These are phyloP conservation scores for Andrena chrysosceles DNA, from an alignment of 2,888 invertebrate species.

Conservation along the genomic window DNA sequence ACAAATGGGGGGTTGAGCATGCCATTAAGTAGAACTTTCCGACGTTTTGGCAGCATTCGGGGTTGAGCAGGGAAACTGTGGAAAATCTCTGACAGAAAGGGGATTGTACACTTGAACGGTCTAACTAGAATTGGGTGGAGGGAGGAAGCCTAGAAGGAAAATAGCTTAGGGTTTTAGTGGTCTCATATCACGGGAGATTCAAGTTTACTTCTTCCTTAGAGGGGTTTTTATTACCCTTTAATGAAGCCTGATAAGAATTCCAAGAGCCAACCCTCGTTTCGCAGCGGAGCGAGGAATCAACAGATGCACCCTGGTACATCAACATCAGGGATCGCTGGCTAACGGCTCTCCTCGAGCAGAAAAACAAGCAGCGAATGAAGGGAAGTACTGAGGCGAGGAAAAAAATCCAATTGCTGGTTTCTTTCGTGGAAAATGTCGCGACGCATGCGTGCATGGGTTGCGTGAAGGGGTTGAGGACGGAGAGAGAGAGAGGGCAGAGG, in stretches of 20 bases:
- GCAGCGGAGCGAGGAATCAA: slow-evolving; percentile 33
- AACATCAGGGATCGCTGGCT: not conserved
- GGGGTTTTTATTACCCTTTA: not conserved
- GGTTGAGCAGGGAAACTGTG: not conserved
- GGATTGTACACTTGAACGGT: too few species aligned
- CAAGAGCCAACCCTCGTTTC: slow-evolving; percentile 13
- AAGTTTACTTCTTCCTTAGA: not conserved
- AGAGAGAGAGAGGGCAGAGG: not conserved
- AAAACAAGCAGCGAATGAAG: slow-evolving; percentile 27
- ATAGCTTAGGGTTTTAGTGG: not conserved
- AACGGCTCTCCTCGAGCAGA: slow-evolving; percentile 14
- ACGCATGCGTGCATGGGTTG: slow-evolving; percentile 74
- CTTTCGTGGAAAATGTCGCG: slow-evolving; percentile 76
- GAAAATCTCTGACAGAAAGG: too few species aligned
- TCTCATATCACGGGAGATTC: slow-evolving; percentile 11
- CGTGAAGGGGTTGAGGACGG: slow-evolving; percentile 65
- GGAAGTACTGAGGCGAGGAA: not conserved
- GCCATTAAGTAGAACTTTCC: not conserved
- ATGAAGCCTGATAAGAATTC: slow-evolving; percentile 29
- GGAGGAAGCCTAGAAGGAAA: not conserved
- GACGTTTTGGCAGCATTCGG: not conserved
- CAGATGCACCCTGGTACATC: slow-evolving; percentile 34
- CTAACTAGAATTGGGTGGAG: too few species aligned
- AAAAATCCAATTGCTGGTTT: slow-evolving; percentile 66
- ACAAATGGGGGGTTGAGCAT: not conserved